A percentile compares a stretch with the other conserved stretches of the same genome.
phyloP scores from a whole-genome alignment of 2,797 vertebrate species.

The Saxicola maurus region DNA sequence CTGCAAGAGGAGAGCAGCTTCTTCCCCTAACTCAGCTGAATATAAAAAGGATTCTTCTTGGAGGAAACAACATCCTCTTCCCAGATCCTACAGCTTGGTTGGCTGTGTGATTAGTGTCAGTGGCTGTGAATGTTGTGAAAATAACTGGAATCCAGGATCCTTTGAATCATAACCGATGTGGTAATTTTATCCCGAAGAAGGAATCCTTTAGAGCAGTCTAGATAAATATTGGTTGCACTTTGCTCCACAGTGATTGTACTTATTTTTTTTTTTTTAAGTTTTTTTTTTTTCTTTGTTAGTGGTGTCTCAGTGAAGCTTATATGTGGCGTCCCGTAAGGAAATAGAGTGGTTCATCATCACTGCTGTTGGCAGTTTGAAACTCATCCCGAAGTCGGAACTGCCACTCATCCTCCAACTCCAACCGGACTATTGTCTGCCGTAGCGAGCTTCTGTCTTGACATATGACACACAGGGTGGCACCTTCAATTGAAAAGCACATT shows the following conservation, averaged over 20 bases:
- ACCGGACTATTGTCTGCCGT: conserved; percentile 91
- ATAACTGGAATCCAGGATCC: conserved; percentile 22
- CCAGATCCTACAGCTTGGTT: not conserved
- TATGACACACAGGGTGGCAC: conserved; percentile 95
- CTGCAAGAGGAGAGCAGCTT: conserved; percentile 35
- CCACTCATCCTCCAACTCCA: conserved; percentile 98
- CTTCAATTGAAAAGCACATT: conserved; percentile 60
- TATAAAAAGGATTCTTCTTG: conserved; percentile 16
- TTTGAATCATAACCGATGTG: not conserved
- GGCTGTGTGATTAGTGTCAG: not conserved
- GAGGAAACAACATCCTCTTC: not conserved
- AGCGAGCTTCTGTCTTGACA: conserved; percentile 96
- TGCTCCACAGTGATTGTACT: conserved; percentile 79
- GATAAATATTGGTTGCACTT: conserved; percentile 74
- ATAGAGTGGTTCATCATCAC: conserved; percentile 92
- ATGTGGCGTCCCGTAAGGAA: conserved; percentile 94
- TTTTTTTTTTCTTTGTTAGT: not conserved
- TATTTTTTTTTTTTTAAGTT: not conserved
- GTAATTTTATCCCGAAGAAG: conserved; percentile 12
- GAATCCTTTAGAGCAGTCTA: conserved; percentile 59
- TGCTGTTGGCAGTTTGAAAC: conserved; percentile 96
- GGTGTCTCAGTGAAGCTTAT: conserved; percentile 63
- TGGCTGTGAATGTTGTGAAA: not conserved
- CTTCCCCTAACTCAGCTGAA: not conserved
- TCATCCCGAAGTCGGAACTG: conserved; percentile 96